Percentiles rank a stretch among this genome's conserved stretches.
phyloP scores from a whole-genome alignment of 2,888 invertebrate species.

The Griposia aprilina region DNA sequence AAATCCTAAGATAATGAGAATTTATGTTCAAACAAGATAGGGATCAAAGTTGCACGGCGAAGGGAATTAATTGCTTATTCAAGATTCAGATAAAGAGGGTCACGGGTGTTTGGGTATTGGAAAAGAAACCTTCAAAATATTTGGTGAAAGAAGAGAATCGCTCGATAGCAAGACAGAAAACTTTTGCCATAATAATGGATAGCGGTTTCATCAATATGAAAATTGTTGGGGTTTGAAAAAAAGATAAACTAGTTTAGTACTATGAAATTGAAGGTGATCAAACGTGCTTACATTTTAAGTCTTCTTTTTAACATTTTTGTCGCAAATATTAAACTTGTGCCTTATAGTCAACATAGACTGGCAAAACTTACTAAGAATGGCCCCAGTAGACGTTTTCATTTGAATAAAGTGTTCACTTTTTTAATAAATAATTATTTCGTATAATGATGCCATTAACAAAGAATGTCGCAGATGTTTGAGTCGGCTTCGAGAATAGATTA shows the following conservation, averaged over 20 bases:
- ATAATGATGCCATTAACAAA: not conserved
- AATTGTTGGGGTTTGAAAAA: not conserved
- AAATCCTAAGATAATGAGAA: slow-evolving; percentile 73
- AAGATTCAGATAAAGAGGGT: slow-evolving; percentile 48
- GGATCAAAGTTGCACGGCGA: slow-evolving; percentile 55
- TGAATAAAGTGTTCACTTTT: slow-evolving; percentile 8
- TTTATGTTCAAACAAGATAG: slow-evolving; percentile 69
- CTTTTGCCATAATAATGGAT: not conserved
- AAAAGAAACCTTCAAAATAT: slow-evolving; percentile 24
- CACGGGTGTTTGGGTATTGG: slow-evolving; percentile 17
- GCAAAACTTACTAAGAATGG: not conserved
- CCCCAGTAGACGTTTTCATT: not conserved
- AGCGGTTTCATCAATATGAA: not conserved
- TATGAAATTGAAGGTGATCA: too few species aligned
- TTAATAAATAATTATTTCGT: not conserved
- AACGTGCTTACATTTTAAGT: not conserved
- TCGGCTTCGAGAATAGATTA: not conserved
- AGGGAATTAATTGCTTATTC: slow-evolving; percentile 59
- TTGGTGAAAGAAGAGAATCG: not conserved
- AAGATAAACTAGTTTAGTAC: too few species aligned
- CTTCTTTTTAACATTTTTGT: not conserved
- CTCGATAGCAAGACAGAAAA: not conserved
- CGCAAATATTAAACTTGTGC: not conserved
- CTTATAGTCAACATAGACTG: not conserved
- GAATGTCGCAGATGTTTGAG: not conserved